Evolutionary conservation across 2,797 vertebrate species (phyloP), one percentile per base, ranked within the genome.

Genomic region (Dipus sagitta): DNA sequence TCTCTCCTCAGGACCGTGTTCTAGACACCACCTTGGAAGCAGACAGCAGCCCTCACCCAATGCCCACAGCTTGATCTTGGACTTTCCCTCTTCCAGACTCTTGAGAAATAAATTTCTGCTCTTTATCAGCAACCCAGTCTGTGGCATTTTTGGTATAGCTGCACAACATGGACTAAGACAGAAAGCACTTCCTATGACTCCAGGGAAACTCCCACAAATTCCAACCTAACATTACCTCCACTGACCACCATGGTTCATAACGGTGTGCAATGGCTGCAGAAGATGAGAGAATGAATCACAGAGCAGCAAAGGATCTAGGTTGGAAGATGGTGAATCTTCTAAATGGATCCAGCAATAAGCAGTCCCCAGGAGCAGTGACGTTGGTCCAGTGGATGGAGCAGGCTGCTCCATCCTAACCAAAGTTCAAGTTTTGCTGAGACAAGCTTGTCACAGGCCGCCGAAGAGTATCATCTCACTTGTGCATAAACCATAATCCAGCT

Each of bases 221-320:
- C 15, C 17, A 88, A 65, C 38, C 71, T 74, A 70, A 47, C n/a
- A 58, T 64, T 67, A 86, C 52, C 34, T 65, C 62, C 52, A 70
- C 8, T 34, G 58, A n/a, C 28, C 4, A 75, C 60, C 62, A 23
- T 94, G 83, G 38, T 75, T 84, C 17, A 7, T 34, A 89, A 81
- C 15, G 38, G 24, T 38, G 20, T 32, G 28, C 6, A 42, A 0
- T 64, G 75, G 15, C 30, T 90, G 12, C 54, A 93, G 26, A 88
- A 91, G 71, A 83, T 47, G 21, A 32, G 17, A 42, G 34, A 54
- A 67, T 34, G 23, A 75, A 71, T 42, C 64, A 76, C 23, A 92
- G 54, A 80, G 81, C 6, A 30, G 70, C 38, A 77, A 87, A 92
- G n/a, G 9, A 64, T 75, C 71, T 87, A 92, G 83, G 83, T 24